Percentiles rank a stretch among this genome's conserved stretches.
Evolutionary conservation across 2,888 invertebrate genomes (phyloP).

Genomic region (Chymomyza caudatula): DNA sequence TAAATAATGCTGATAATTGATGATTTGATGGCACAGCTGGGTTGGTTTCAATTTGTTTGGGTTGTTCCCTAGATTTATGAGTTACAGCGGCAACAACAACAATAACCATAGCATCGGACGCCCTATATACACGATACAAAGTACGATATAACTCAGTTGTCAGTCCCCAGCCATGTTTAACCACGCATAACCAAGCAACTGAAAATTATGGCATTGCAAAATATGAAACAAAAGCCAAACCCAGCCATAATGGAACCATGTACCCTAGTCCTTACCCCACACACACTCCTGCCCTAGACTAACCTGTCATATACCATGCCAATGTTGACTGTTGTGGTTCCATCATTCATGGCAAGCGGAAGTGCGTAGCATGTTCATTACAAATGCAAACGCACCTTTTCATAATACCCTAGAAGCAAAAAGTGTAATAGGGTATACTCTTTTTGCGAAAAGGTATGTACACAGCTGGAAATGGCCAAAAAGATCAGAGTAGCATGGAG

Average conservation of each 20-base stretch:
- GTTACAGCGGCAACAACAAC: not conserved
- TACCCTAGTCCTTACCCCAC: not conserved
- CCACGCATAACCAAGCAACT: slow-evolving; percentile 59
- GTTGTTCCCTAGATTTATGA: not conserved
- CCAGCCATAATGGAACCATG: slow-evolving; percentile 1
- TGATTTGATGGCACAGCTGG: slow-evolving; percentile 16
- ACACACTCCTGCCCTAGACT: not conserved
- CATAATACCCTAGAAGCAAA: slow-evolving; percentile 21
- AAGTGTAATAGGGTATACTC: not conserved
- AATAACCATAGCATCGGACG: not conserved
- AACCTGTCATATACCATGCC: not conserved
- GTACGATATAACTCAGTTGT: not conserved
- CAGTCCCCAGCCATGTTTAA: slow-evolving; percentile 12
- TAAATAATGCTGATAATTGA: slow-evolving; percentile 64
- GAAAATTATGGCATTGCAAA: slow-evolving; percentile 66
- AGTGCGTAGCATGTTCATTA: slow-evolving; percentile 76
- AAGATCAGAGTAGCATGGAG: no score
- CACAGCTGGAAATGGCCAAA: not conserved
- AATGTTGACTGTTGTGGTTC: not conserved
- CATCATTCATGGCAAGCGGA: slow-evolving; percentile 70
- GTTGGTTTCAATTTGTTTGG: not conserved
- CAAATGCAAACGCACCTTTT: slow-evolving; percentile 75
- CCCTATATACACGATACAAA: not conserved
- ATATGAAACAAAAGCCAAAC: slow-evolving; percentile 63
- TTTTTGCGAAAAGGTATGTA: not conserved